Percentiles rank a stretch among this genome's conserved stretches.
These are phyloP conservation scores for Melangyna quadrimaculata DNA, from an alignment of 2,888 invertebrate species.

Conservation along the genomic window DNA sequence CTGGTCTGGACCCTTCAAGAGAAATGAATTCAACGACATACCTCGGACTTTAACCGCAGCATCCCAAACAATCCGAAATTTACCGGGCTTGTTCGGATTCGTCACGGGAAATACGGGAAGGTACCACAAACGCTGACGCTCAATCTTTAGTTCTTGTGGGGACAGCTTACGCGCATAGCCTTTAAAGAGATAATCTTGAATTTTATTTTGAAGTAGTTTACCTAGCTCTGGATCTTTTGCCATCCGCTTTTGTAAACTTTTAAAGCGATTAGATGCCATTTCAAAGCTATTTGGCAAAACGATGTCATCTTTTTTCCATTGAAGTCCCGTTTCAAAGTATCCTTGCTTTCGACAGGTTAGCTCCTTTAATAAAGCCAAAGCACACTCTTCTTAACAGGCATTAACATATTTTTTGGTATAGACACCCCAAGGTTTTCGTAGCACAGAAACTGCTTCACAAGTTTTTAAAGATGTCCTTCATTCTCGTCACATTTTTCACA, in stretches of 20 bases:
- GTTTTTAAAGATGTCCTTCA: too few species aligned
- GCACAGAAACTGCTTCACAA: too few species aligned
- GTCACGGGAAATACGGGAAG: not conserved
- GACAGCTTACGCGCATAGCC: not conserved
- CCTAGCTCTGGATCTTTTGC: not conserved
- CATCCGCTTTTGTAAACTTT: not conserved
- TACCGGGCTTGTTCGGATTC: slow-evolving; percentile 1
- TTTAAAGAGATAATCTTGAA: too few species aligned
- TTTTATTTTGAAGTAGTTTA: slow-evolving; percentile 1
- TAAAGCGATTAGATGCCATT: too few species aligned
- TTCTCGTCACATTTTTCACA: too few species aligned
- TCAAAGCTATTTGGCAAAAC: slow-evolving; percentile 1
- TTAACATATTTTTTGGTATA: not conserved
- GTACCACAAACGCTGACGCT: not conserved
- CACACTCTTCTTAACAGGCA: not conserved
- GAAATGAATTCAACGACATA: too few species aligned
- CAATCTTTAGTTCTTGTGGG: not conserved
- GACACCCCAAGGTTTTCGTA: not conserved
- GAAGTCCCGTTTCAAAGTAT: not conserved
- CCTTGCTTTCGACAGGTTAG: not conserved
- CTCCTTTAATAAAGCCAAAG: not conserved
- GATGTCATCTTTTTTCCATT: not conserved
- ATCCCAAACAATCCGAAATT: too few species aligned
- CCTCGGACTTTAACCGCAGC: too few species aligned
- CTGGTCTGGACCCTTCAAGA: too few species aligned